Base-by-base conservation (phyloP, 1,140 invertebrate species). In the Hirudo medicinalis region DNA sequence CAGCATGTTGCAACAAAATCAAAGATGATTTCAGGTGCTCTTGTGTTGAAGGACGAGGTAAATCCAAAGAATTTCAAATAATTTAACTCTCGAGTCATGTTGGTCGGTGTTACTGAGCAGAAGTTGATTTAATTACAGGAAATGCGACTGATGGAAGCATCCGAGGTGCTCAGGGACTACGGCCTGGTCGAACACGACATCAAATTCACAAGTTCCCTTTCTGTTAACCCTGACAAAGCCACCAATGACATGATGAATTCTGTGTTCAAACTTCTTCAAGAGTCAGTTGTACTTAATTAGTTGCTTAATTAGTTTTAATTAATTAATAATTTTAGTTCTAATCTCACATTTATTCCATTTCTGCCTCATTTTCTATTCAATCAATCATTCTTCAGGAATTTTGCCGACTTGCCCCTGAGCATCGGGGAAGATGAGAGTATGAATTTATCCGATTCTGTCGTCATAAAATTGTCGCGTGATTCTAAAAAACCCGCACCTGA, bases 131-230 rank as follows among this genome's bases (percentile, higher is more conserved):
- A 32, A 60, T 69, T 19, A 90, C 91, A 96, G 82, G 83, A 89
- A 70, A 85, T 88, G 40, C 85, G 91, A 67, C 83, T 92, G 67
- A 84, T 97, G 8, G 91, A 97, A 83, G 94, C 92, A 32, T 88
- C 95, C 27, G 81, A 97, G 0, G 89, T 95, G 72, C 89, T 96
- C 78, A 91, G 89, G 81, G 91, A 94, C 76, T 90, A 90, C 82
- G 92, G 92, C 67, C 88, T 97, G 43, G 89, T 88, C 72, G 82
- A 84, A 79, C 79, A 88, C 89, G 9, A 88, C 75, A 81, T 92
- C 68, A 85, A 90, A 67, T 96, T 96, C 79, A 95, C 93, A 0
- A 94, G 91, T 27, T 92, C 90, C 72, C 86, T 95, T 0, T 85
- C 88, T 74, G 85, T 95, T 71, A 87, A 91, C 75, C 91, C 94